Evolutionary conservation across 2,888 invertebrate species (phyloP), one percentile per base, ranked within the genome.

Genomic region (Pristionchus exspectatus): DNA sequence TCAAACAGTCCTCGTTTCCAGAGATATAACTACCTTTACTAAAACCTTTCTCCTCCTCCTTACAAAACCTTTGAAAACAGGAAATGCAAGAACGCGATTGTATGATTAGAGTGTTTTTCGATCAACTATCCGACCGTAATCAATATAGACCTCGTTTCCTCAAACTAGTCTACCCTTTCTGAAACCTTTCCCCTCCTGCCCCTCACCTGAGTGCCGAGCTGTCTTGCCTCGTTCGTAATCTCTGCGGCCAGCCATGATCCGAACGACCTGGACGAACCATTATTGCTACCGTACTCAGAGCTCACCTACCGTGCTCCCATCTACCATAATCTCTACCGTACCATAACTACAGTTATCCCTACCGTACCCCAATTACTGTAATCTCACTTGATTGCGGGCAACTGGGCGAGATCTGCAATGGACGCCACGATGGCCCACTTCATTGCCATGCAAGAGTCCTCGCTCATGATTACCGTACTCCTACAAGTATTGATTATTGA

Each of bases 341-440:
- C 63, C 24, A 2, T 56, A 18, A 63, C 59, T 21, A 24, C 21
- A 1, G 24, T 18, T 4, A 30, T 27, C 12, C 9, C 33, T 33
- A 81, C 81, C 50, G 50, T 50, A 81, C 12, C n/a, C 44, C 24
- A 16, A 24, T 4, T 59, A 14, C 21, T 1, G 16, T 18, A 14
- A 24, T 21, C 87, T 88, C 56, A 88, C 87, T 88, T 14, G 56
- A 88, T 56, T 21, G n/a, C 27, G 24, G 89, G 81, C 12, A 83
- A 44, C 16, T 63, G 63, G 14, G 89, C 63, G 27, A 44, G 83
- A 69, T 89, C 83, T 24, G 38, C 4, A 33, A 89, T 83, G 27
- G 89, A 89, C 3, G 83, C 63, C 27, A 89, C 89, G 33, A 89
- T 89, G 21, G 89, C 81, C 89, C 88, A 88, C 63, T 63, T 81